Evolutionary conservation across 2,797 vertebrate species (phyloP).

Genomic region (Hephaestus fuliginosus): DNA sequence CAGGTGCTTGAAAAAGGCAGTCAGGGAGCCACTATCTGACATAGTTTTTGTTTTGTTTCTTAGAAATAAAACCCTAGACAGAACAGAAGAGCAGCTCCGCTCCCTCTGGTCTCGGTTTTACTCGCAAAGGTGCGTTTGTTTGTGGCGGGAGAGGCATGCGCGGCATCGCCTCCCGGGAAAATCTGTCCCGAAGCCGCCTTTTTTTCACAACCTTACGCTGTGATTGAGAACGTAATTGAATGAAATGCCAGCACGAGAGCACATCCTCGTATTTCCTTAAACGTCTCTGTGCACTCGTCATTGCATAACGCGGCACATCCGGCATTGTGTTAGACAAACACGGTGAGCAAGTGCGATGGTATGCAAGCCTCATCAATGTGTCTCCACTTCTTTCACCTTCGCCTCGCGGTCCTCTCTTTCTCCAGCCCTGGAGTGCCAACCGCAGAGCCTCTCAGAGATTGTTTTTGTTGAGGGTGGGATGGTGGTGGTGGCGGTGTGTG

Average conservation of each 20-base stretch:
- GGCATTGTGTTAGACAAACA: constrained; percentile 50
- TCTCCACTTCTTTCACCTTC: constrained; percentile 32
- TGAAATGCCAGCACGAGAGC: background rate
- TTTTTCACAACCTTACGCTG: background rate
- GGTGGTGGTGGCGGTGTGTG: background rate
- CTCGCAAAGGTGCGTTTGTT: background rate
- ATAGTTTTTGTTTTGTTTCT: background rate
- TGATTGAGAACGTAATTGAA: constrained; percentile 34
- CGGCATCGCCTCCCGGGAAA: constrained; percentile 1
- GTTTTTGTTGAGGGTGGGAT: constrained; percentile 55
- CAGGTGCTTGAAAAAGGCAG: background rate
- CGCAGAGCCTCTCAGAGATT: constrained; percentile 55
- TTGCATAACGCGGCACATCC: constrained; percentile 56
- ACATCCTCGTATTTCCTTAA: constrained; percentile 40
- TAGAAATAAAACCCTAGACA: background rate
- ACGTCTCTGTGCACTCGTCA: constrained; percentile 16
- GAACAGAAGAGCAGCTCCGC: too few species aligned
- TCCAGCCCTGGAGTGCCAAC: constrained; percentile 30
- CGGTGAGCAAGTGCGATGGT: constrained; percentile 43
- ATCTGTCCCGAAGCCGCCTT: background rate
- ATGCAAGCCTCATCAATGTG: constrained; percentile 29
- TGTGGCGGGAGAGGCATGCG: background rate
- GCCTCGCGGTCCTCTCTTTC: constrained; percentile 1
- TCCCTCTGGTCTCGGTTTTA: background rate
- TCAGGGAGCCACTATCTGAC: background rate